phyloP scores from a whole-genome alignment of 2,113 vertebrate genomes.

The Crotalus helleri region DNA sequence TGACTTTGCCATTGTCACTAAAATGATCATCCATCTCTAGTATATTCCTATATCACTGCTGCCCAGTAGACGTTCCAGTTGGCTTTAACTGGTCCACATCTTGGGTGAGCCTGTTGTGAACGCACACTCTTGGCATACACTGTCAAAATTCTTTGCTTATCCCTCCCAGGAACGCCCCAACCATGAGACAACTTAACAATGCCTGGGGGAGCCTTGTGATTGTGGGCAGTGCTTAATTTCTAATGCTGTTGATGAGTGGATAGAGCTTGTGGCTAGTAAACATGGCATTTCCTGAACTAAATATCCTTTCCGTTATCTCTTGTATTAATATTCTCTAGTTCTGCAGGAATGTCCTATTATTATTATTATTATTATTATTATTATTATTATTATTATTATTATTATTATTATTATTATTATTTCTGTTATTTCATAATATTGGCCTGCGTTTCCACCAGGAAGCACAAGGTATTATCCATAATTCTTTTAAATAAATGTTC shows the following conservation, averaged over 20 bases:
- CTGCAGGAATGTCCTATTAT: neutral
- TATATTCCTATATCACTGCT: neutral
- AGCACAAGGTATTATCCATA: neutral
- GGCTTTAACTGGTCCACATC: neutral
- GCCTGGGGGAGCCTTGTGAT: too few species aligned
- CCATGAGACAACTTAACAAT: neutral
- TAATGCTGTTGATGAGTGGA: neutral
- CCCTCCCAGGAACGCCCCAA: neutral
- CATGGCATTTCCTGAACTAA: neutral
- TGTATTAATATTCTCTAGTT: neutral
- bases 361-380: neutral
- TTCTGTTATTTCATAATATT: neutral
- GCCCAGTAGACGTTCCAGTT: neutral
- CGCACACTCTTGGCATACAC: neutral
- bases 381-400: too few species aligned
- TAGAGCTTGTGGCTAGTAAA: neutral
- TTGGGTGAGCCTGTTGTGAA: neutral
- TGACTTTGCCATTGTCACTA: neutral
- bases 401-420: neutral
- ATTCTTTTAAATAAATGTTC: neutral
- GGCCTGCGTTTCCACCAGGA: neutral
- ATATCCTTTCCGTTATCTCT: neutral
- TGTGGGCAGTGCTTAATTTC: neutral
- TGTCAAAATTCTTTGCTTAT: neutral
- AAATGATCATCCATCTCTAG: neutral